Evolutionary conservation across 2,888 invertebrate genomes (phyloP).

Genomic region (Tillus elongatus): DNA sequence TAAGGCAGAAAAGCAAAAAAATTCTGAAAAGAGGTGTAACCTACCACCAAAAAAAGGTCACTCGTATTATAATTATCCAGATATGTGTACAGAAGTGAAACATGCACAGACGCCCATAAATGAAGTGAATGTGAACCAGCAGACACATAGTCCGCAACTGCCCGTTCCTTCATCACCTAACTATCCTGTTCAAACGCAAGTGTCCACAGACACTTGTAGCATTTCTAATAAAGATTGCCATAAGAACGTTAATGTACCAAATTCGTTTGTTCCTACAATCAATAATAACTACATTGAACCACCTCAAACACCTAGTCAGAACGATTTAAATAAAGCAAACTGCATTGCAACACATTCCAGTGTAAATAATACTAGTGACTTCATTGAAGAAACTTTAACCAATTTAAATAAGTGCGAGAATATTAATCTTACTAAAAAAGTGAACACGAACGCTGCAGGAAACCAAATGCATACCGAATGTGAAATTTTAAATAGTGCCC

Average conservation of each 20-base stretch:
- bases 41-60: too few species aligned
- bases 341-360: conserved; percentile 24
- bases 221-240: conserved; percentile 20
- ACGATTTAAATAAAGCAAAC: conserved; percentile 21
- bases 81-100: conserved; percentile 34
- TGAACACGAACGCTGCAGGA: background rate
- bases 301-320: conserved; percentile 34
- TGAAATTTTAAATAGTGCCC: too few species aligned
- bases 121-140: conserved; percentile 24
- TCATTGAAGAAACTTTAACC: background rate
- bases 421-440: background rate
- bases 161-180: conserved; percentile 38
- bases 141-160: conserved; percentile 37
- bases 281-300: conserved; percentile 33
- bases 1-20: too few species aligned
- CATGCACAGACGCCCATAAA: conserved; percentile 35
- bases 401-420: background rate
- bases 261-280: conserved; percentile 32
- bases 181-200: conserved; percentile 34
- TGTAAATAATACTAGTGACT: conserved; percentile 3
- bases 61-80: conserved; percentile 25
- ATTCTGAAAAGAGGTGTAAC: too few species aligned
- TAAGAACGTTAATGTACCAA: conserved; percentile 24
- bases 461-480: background rate
- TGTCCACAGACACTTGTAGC: conserved; percentile 18